Evolutionary conservation across 2,888 invertebrate genomes (phyloP).

Genomic region (Scaptodrosophila latifasciaeformis): DNA sequence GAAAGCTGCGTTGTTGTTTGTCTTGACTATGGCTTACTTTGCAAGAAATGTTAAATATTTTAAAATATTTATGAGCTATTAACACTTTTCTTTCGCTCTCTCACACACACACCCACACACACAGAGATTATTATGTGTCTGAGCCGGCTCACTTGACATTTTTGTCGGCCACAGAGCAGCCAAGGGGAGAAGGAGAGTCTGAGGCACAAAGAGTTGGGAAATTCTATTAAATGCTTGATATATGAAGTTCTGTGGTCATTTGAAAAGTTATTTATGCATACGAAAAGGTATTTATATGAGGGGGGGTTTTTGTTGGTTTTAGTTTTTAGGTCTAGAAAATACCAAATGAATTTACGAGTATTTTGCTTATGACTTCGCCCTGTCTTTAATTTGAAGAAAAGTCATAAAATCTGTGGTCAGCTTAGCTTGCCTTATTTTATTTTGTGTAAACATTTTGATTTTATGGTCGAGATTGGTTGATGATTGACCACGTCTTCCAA

Average conservation of each 20-base stretch:
- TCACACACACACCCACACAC: neutral
- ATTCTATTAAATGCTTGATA: slow-evolving; percentile 44
- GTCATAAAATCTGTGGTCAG: neutral
- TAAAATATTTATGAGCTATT: slow-evolving; percentile 69
- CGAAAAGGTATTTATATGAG: slow-evolving; percentile 18
- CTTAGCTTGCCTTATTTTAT: no score
- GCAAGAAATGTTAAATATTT: slow-evolving; percentile 61
- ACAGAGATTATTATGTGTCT: neutral
- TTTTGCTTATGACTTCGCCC: no score
- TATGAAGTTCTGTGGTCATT: slow-evolving; percentile 55
- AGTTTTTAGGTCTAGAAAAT: slow-evolving; percentile 6
- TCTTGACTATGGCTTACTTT: slow-evolving; percentile 15
- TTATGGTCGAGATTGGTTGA: no score
- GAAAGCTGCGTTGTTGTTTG: slow-evolving; percentile 15
- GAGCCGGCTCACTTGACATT: no score
- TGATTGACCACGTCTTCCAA: no score
- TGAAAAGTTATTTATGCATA: slow-evolving; percentile 47
- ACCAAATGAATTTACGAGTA: no score
- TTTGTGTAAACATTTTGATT: no score
- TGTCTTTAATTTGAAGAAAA: slow-evolving; percentile 1
- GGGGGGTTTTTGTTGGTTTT: slow-evolving; percentile 25
- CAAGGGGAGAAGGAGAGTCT: no score
- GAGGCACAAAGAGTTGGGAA: no score
- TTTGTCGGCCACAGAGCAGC: no score
- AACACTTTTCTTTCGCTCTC: slow-evolving; percentile 49